Conservation (phyloP, 2,888 invertebrate genomes). For the Morpho deidamia region DNA sequence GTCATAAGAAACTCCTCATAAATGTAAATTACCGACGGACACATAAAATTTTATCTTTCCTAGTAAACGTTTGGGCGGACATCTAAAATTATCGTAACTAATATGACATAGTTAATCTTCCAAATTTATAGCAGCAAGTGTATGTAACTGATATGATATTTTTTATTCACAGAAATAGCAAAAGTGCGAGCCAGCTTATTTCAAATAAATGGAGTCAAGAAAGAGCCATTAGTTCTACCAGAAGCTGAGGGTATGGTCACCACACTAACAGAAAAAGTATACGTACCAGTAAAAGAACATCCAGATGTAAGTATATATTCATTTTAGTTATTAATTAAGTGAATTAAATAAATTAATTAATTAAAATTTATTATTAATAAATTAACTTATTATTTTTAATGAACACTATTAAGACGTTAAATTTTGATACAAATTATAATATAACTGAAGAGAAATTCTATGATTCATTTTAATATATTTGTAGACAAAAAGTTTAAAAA, state of each 20-base stretch:
- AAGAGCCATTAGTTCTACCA: constrained; percentile 94
- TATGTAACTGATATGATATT: constrained; percentile 27
- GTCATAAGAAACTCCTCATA: constrained; percentile 24
- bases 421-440: no score
- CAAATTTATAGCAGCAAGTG: constrained; percentile 47
- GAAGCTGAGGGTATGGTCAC: constrained; percentile 94
- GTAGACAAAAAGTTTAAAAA: no score
- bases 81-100: constrained; percentile 46
- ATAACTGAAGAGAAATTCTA: no score
- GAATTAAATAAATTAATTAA: background rate
- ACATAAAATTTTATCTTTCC: constrained; percentile 52
- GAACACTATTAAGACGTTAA: no score
- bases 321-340: background rate
- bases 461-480: no score
- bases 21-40: constrained; percentile 34
- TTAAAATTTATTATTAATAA: background rate
- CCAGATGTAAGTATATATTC: constrained; percentile 93
- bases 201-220: constrained; percentile 98
- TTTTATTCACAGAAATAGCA: constrained; percentile 93
- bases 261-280: constrained; percentile 98
- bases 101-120: constrained; percentile 48
- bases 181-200: constrained; percentile 98
- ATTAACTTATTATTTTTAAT: no score
- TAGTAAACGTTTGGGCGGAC: constrained; percentile 46
- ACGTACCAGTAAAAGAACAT: constrained; percentile 99